Base-by-base conservation (phyloP, 2,797 vertebrate genomes). In the Propithecus perrieri region DNA sequence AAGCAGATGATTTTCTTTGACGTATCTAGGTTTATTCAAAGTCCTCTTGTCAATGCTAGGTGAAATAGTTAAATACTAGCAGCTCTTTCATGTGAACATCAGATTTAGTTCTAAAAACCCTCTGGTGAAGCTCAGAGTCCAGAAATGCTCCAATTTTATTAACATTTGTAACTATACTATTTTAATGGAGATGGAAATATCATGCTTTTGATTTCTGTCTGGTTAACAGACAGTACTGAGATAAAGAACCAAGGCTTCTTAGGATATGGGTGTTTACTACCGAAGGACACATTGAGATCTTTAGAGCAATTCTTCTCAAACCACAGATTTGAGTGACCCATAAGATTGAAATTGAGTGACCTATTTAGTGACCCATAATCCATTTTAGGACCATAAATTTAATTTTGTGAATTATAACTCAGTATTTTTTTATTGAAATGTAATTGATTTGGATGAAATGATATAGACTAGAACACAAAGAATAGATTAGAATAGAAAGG, bases 111-210 rank as follows among this genome's bases (percentile, higher is more conserved):
- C 30, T 85, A 87, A 93, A 96, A 96, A 22, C 1, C 35, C 12
- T 85, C 18, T 33, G n/a, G 74, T 10, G 76, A 93, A 79, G 43
- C 63, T 78, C 78, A 28, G 94, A 92, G 26, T 69, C 41, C 2
- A 97, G 3, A 97, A 94, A 92, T 41, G 0, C 53, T 96, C 63
- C 12, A 2, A 22, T 94, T 97, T 92, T 96, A 90, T 92, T 95
- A 13, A 94, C 78, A 84, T 91, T 97, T 96, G 48, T 55, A 92
- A 65, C 33, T 93, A 74, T 71, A 35, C 41, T 95, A 93, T 76
- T 97, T 85, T 93, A 71, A 28, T 2, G 50, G 9, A 3, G 20
- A 92, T 53, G 88, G 24, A 71, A 88, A 48, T 74, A 63, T 63
- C 11, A 59, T 79, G 14, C 65, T 65, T 92, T 85, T 93, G 33